Evolutionary conservation across 2,113 vertebrate genomes (phyloP), one percentile per base, ranked within the genome.

Genomic region (Craseonycteris thonglongyai): DNA sequence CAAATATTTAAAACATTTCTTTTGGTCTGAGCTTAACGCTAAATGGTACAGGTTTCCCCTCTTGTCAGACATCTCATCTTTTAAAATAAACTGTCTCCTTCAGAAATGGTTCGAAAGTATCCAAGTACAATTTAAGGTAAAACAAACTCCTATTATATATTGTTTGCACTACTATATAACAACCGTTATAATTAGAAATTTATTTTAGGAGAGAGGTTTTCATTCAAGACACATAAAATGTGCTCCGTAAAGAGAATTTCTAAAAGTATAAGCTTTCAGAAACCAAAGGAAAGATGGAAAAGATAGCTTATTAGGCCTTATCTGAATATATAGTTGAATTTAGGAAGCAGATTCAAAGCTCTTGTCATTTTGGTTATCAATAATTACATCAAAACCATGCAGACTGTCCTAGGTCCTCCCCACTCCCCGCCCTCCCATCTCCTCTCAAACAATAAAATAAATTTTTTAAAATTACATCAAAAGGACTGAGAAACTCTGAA

Each of bases 101-200:
- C 1, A 93, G 58, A 97, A 96, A 92, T 71, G 94, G 45, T 40
- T 87, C 83, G 92, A 66, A 92, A 95, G 78, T 82, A 91, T 19
- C 24, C 6, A 90, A 78, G 35, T 38, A 76, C 1, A 72, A 94
- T 69, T 88, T 61, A 76, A 80, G 22, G 15, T 7, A 47, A 94
- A 95, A 22, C 0, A 3, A 61, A 26, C 54, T 89, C 54, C 85
- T 84, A 75, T 54, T 92, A 90, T 69, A 74, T 22, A 91, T 26
- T 68, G 38, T 87, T 63, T 66, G 19, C 93, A 76, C 42, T 90
- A 83, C 45, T 88, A 96, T 93, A 97, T 97, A 97, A 97, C 72
- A 94, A 1, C 74, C 22, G 24, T 35, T 35, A n/a, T 56, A 84
- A 66, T 38, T 72, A 59, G 6, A 97, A 95, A 97, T 94, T 97